These are phyloP conservation scores for Gallinago undulata DNA, from an alignment of 2,113 vertebrate species.

Conservation along the genomic window DNA sequence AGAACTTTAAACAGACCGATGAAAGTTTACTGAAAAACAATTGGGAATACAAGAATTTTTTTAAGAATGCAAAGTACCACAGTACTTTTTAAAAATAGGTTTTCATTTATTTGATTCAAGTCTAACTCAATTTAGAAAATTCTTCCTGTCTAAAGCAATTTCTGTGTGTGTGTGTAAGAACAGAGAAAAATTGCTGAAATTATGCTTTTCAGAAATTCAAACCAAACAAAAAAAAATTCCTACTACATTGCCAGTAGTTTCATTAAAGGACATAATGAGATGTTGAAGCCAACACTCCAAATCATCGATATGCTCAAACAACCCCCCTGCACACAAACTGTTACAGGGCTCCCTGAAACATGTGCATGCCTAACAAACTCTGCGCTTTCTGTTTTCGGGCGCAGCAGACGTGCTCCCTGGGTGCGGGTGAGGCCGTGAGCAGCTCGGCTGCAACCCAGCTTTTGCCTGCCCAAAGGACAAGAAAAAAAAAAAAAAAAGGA, in stretches of 20 bases:
- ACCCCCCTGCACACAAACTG: neutral
- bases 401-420: neutral
- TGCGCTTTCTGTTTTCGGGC: neutral
- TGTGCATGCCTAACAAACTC: neutral
- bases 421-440: neutral
- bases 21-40: slow-evolving; percentile 67
- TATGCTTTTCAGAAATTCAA: slow-evolving; percentile 55
- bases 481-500: neutral
- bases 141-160: slow-evolving; percentile 63
- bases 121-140: slow-evolving; percentile 67
- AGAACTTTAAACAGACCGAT: slow-evolving; percentile 69
- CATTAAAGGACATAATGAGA: neutral
- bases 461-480: neutral
- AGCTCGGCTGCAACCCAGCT: neutral
- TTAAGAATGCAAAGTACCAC: slow-evolving; percentile 27
- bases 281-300: neutral
- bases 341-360: neutral
- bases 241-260: slow-evolving; percentile 5
- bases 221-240: neutral
- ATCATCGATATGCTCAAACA: neutral
- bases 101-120: slow-evolving; percentile 70
- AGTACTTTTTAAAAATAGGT: slow-evolving; percentile 60
- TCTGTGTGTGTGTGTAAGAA: neutral
- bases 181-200: slow-evolving; percentile 58
- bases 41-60: slow-evolving; percentile 63